phyloP scores from a whole-genome alignment of 2,888 invertebrate genomes.

The Exephanes ischioxanthus region DNA sequence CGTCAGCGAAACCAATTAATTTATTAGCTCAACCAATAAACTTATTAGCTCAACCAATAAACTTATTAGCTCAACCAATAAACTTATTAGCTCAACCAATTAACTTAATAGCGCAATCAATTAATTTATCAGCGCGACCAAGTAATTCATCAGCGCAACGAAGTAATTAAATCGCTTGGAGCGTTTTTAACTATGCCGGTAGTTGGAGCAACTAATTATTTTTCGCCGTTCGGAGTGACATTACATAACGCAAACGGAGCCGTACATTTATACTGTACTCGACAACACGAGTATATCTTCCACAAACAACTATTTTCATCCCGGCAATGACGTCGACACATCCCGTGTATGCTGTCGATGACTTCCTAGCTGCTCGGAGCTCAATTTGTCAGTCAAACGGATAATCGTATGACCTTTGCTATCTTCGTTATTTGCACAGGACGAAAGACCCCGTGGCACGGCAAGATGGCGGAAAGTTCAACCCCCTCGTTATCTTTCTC shows the following conservation, averaged over 20 bases:
- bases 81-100: not conserved
- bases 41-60: not conserved
- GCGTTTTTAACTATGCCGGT: not conserved
- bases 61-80: not conserved
- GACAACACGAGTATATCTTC: conserved; percentile 15
- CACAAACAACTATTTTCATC: conserved; percentile 14
- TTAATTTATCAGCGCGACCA: too few species aligned
- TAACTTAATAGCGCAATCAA: not conserved
- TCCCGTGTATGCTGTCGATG: not conserved
- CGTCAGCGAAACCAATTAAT: too few species aligned
- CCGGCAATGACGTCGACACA: not conserved
- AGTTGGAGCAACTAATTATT: not conserved
- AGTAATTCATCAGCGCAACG: not conserved
- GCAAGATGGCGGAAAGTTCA: not conserved
- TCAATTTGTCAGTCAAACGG: not conserved
- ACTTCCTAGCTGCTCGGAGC: not conserved
- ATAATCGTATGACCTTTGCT: not conserved
- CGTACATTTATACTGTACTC: conserved; percentile 5
- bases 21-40: not conserved
- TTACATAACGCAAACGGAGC: not conserved
- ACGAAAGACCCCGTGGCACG: not conserved
- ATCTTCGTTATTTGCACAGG: conserved; percentile 15
- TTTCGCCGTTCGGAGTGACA: not conserved
- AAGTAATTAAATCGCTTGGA: not conserved
- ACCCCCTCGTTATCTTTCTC: not conserved